These are phyloP conservation scores for Paragorgia papillata DNA, from an alignment of 92 coral and sea anemone species.

Conservation along the genomic window DNA sequence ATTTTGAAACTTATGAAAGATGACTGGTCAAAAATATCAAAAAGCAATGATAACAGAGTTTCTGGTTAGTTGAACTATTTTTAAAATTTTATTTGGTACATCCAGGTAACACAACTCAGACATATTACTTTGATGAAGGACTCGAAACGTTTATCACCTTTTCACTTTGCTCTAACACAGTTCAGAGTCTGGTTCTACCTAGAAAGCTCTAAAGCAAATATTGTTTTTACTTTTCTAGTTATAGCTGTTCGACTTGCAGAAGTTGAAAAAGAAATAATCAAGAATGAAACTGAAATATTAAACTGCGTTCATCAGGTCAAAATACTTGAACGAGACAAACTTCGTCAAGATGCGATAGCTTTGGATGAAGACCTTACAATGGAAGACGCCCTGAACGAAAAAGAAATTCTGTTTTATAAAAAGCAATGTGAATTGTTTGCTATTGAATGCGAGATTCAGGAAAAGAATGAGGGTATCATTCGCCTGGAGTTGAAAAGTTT, in stretches of 20 bases:
- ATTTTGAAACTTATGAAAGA: neutral
- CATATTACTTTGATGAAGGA: no score
- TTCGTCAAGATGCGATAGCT: conserved; percentile 17
- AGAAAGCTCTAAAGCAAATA: no score
- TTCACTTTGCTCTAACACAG: no score
- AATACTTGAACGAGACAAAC: conserved; percentile 17
- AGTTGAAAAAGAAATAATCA: neutral
- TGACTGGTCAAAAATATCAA: conserved; percentile 17
- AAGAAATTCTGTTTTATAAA: conserved; percentile 20
- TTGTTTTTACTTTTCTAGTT: conserved; percentile 3
- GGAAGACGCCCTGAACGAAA: conserved; percentile 12
- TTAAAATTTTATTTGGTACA: neutral
- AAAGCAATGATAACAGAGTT: neutral
- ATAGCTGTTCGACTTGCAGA: conserved; percentile 2
- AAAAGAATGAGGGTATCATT: conserved; percentile 19
- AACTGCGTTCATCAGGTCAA: conserved; percentile 18
- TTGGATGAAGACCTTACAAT: conserved; percentile 30
- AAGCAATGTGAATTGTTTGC: conserved; percentile 25
- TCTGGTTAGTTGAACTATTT: neutral
- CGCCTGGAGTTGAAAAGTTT: conserved; percentile 28
- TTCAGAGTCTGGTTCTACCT: no score
- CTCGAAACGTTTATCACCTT: no score
- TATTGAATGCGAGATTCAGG: conserved; percentile 25
- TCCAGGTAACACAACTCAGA: no score
- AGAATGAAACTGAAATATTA: conserved; percentile 18